Evolutionary conservation across 2,888 invertebrate species (phyloP).

Genomic region (Polydrusus tereticollis): DNA sequence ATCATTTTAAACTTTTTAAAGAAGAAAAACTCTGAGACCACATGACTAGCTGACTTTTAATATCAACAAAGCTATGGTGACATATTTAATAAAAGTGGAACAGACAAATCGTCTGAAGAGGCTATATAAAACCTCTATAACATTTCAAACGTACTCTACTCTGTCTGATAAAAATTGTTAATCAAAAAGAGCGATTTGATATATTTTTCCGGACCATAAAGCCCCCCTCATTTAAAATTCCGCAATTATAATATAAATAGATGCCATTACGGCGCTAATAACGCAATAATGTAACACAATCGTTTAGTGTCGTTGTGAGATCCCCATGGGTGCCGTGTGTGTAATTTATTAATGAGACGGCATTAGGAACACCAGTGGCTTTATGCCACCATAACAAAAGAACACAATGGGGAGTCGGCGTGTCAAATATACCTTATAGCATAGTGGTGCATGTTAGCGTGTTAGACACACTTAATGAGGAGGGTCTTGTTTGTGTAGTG

Average conservation of each 20-base stretch:
- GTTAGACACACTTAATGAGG: constrained; percentile 36
- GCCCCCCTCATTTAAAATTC: constrained; percentile 65
- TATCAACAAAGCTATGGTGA: too few relatives aligned
- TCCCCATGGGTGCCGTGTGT: constrained; percentile 65
- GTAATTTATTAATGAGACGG: constrained; percentile 66
- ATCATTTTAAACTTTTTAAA: too few relatives aligned
- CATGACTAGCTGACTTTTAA: too few relatives aligned
- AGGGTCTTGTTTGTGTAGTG: constrained; percentile 9
- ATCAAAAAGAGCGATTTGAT: neutral
- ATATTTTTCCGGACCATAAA: constrained; percentile 65
- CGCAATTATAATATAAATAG: constrained; percentile 69
- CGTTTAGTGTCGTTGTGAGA: constrained; percentile 63
- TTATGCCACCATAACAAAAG: constrained; percentile 27
- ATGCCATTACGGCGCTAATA: constrained; percentile 68
- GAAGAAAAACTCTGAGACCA: too few relatives aligned
- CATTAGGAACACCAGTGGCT: constrained; percentile 25
- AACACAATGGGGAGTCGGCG: constrained; percentile 21
- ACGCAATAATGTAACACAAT: constrained; percentile 68
- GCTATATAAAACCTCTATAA: too few relatives aligned
- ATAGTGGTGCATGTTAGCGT: constrained; percentile 16
- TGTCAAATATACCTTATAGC: constrained; percentile 27
- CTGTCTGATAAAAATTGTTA: too few relatives aligned
- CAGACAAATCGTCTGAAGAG: too few relatives aligned
- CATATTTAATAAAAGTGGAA: too few relatives aligned
- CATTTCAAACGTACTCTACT: too few relatives aligned